Evolutionary conservation across 2,113 vertebrate genomes (phyloP).

Genomic region (Empidonax traillii): DNA sequence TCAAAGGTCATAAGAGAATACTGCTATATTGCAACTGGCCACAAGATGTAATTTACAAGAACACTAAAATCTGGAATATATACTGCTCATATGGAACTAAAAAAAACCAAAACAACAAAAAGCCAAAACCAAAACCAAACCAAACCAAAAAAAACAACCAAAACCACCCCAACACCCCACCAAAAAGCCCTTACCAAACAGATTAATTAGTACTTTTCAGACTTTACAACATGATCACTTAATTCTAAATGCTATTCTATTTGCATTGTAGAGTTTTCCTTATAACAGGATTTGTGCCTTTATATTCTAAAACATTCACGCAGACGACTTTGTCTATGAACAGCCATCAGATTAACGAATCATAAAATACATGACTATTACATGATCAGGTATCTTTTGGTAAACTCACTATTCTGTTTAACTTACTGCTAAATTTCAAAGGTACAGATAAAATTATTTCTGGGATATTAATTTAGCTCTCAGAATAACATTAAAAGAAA

Average conservation of each 20-base stretch:
- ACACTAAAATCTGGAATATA: neutral
- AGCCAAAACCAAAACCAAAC: neutral
- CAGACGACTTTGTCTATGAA: neutral
- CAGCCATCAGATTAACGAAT: neutral
- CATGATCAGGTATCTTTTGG: neutral
- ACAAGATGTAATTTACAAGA: slow-evolving; percentile 20
- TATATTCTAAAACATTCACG: neutral
- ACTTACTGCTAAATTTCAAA: slow-evolving; percentile 1
- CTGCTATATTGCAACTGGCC: neutral
- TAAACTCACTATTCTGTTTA: neutral
- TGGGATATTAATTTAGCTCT: neutral
- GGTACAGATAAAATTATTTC: neutral
- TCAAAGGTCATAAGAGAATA: slow-evolving; percentile 33
- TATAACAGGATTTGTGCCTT: neutral
- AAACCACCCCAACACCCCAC: neutral
- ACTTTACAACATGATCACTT: neutral
- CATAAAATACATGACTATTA: neutral
- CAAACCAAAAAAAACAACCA: neutral
- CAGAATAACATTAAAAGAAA: neutral
- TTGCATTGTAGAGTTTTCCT: neutral
- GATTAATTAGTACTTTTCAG: neutral
- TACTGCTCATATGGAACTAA: neutral
- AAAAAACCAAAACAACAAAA: neutral
- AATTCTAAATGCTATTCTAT: neutral
- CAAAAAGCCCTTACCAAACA: neutral